Base-by-base conservation (phyloP, 1,140 invertebrate species). In the Drosophila malerkotliana region DNA sequence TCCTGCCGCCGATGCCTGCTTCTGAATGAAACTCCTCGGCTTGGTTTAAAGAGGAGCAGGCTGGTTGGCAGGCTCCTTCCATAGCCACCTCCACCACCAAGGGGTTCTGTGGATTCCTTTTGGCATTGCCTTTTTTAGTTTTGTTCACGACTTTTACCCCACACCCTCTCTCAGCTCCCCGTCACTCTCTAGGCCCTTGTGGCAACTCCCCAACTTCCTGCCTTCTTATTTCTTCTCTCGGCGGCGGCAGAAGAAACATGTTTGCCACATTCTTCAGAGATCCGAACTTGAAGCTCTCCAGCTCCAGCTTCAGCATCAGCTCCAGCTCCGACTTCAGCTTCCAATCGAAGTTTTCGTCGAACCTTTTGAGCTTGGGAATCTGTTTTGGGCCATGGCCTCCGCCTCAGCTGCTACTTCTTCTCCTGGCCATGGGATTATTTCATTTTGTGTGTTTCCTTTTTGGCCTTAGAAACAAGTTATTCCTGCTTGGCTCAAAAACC, bases 401-500 rank as follows among this genome's bases (percentile, higher is more conserved):
- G 64, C 67, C 67, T 71, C 67, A 68, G 66, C 62, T 68, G 39
- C 39, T 64, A 21, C 44, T 77, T 66, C 55, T 62, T 55, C 58
- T 75, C 64, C 72, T 82, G 85, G 77, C 87, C 87, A 90, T 90
- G 87, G 88, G 87, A 90, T 90, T 90, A 90, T 90, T 90, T 90
- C 87, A 90, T 90, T 90, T 90, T 89, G 84, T 89, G 84, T 88
- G 84, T 88, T 88, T 88, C 83, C 83, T 88, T 88, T 88, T 88
- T 87, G 72, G 77, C 72, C 77, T 90, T 85, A 90, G 81, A 90
- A 90, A 90, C 87, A 77, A 90, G 81, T 89, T 89, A 90, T 89
- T 90, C 80, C 80, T 88, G 83, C 72, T 89, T 60, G 37, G 82
- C 77, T 85, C 39, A 57, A 71, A 57, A 57, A 49, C 62, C 49